These are phyloP conservation scores for Hydra vulgaris DNA, from an alignment of 30 jellyfish, hydroid and myxozoan species.

Conservation along the genomic window DNA sequence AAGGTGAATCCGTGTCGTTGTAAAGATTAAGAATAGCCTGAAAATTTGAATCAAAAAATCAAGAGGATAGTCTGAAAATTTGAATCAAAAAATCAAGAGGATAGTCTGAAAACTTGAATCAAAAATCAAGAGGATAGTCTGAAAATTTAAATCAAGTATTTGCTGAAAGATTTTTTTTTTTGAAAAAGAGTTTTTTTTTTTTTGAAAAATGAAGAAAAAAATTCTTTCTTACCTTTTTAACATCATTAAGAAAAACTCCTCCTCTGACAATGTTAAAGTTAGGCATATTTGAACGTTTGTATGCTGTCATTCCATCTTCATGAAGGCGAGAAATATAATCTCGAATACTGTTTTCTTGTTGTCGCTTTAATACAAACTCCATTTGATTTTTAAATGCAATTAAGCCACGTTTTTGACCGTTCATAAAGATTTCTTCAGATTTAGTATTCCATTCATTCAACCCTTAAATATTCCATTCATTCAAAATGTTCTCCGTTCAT, in stretches of 20 bases:
- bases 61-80: too few relatives aligned
- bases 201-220: too few relatives aligned
- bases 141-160: too few relatives aligned
- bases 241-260: slow-evolving; percentile 14
- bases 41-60: too few relatives aligned
- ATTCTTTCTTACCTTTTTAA: slow-evolving; percentile 14
- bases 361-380: slow-evolving; percentile 14
- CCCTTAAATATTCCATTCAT: slow-evolving; percentile 3
- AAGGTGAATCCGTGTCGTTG: slow-evolving; percentile 17
- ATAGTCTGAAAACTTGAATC: too few relatives aligned
- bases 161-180: too few relatives aligned
- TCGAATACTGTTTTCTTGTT: slow-evolving; percentile 9
- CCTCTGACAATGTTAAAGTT: slow-evolving; percentile 13
- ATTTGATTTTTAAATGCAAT: slow-evolving; percentile 18
- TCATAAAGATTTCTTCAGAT: slow-evolving; percentile 16
- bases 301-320: slow-evolving; percentile 14
- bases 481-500: too few relatives aligned
- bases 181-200: neutral
- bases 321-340: slow-evolving; percentile 14
- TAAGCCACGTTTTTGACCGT: slow-evolving; percentile 22
- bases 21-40: slow-evolving; percentile 18
- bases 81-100: too few relatives aligned
- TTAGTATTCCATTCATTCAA: slow-evolving; percentile 27
- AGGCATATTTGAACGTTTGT: slow-evolving; percentile 17
- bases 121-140: too few relatives aligned